A percentile compares a stretch with the other conserved stretches of the same genome.
Conservation (phyloP, 2,797 vertebrate species). For the Anguilla marmorata region DNA sequence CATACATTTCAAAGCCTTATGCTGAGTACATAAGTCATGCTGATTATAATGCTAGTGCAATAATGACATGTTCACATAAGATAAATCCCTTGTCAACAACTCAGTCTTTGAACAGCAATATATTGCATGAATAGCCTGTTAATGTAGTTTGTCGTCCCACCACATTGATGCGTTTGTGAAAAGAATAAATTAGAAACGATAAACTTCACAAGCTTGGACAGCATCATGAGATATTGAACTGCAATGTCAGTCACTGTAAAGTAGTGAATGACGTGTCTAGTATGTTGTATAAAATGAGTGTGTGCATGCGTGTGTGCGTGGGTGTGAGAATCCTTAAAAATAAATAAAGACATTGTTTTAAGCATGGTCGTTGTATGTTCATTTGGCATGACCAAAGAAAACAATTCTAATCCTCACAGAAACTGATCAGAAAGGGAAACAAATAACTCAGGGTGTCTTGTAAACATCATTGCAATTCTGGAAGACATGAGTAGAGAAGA, state of each 20-base stretch:
- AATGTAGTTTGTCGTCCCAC: not conserved
- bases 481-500: not conserved
- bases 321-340: too few relatives aligned
- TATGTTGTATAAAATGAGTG: not conserved
- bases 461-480: not conserved
- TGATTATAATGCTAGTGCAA: not conserved
- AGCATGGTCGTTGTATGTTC: not conserved
- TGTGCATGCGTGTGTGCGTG: too few relatives aligned
- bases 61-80: not conserved
- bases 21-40: not conserved
- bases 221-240: not conserved
- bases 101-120: not conserved
- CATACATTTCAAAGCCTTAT: constrained; percentile 1
- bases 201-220: not conserved
- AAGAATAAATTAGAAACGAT: not conserved
- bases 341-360: not conserved
- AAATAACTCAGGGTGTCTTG: not conserved
- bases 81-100: not conserved
- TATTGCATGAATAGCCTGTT: not conserved
- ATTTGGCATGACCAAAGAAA: not conserved
- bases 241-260: not conserved
- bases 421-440: not conserved
- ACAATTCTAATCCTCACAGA: not conserved
- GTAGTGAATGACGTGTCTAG: not conserved
- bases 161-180: not conserved